Percentiles rank a stretch among this genome's conserved stretches.
These are phyloP conservation scores for Myotis planiceps DNA, from an alignment of 2,797 vertebrate genomes.

Conservation along the genomic window DNA sequence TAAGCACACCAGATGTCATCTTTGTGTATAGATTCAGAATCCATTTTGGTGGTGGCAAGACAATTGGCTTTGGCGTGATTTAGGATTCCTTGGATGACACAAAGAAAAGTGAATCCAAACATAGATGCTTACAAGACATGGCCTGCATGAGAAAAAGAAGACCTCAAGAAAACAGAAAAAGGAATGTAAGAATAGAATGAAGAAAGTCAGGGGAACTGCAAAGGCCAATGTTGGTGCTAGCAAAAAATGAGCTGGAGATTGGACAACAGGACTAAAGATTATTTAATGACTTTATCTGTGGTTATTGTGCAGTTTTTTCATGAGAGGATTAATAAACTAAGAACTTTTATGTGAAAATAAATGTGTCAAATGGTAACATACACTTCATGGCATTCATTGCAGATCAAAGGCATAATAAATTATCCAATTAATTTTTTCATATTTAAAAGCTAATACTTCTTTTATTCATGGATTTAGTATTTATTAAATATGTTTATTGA, in stretches of 20 bases:
- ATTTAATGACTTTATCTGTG: neutral
- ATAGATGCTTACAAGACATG: neutral
- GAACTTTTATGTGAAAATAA: neutral
- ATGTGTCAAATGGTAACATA: neutral
- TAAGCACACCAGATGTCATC: neutral
- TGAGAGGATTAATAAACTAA: neutral
- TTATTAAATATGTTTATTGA: slow-evolving; percentile 6
- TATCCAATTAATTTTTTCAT: slow-evolving; percentile 2
- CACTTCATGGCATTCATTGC: neutral
- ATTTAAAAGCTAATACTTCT: slow-evolving; percentile 16
- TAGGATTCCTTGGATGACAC: neutral
- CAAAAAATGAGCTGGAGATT: neutral
- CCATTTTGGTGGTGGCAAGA: neutral
- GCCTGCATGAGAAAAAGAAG: too few relatives aligned
- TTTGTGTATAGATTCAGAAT: neutral
- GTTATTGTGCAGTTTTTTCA: neutral
- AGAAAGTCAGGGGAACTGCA: too few relatives aligned
- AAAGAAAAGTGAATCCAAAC: neutral
- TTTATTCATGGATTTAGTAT: slow-evolving; percentile 5
- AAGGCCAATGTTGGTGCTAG: too few relatives aligned
- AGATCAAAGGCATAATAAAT: neutral
- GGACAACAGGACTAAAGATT: neutral
- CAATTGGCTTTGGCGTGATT: neutral
- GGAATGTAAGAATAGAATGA: too few relatives aligned
- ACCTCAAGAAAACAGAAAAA: too few relatives aligned